Evolutionary conservation across 2,888 invertebrate species (phyloP).

Genomic region (Pseudoips prasinana): DNA sequence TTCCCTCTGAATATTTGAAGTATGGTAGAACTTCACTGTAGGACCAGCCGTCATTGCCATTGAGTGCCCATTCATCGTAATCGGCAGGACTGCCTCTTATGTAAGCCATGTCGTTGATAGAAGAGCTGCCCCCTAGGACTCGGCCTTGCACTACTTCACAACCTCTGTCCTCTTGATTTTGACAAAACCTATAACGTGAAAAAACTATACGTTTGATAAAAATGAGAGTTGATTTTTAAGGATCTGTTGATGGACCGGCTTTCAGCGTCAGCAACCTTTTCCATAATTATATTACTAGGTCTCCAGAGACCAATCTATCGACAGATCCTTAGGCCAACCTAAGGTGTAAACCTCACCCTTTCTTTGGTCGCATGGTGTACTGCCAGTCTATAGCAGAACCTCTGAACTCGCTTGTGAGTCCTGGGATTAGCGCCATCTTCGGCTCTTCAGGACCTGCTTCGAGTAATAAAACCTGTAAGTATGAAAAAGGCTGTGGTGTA

Average conservation of each 20-base stretch:
- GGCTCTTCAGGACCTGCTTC: constrained; percentile 73
- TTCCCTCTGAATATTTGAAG: constrained; percentile 76
- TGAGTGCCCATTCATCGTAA: constrained; percentile 71
- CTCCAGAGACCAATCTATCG: constrained; percentile 21
- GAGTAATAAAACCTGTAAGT: constrained; percentile 55
- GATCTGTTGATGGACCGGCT: constrained; percentile 25
- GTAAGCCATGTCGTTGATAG: constrained; percentile 74
- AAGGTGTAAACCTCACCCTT: constrained; percentile 50
- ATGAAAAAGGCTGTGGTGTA: too few species aligned
- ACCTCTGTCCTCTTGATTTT: constrained; percentile 53
- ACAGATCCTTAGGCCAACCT: constrained; percentile 21
- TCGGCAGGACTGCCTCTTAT: constrained; percentile 73
- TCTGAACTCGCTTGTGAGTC: constrained; percentile 67
- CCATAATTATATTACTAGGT: too few species aligned
- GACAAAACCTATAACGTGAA: constrained; percentile 64
- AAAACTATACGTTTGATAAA: constrained; percentile 43
- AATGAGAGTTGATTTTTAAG: constrained; percentile 30
- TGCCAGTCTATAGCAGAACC: constrained; percentile 70
- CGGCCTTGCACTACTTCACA: constrained; percentile 71
- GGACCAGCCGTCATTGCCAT: constrained; percentile 71
- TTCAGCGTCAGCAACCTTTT: constrained; percentile 4
- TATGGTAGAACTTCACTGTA: constrained; percentile 64
- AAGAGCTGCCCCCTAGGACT: constrained; percentile 68
- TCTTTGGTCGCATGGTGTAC: constrained; percentile 68
- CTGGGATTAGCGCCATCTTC: constrained; percentile 68